Base-by-base conservation (phyloP, 2,888 invertebrate genomes). In the Zaprionus obscuricornis region DNA sequence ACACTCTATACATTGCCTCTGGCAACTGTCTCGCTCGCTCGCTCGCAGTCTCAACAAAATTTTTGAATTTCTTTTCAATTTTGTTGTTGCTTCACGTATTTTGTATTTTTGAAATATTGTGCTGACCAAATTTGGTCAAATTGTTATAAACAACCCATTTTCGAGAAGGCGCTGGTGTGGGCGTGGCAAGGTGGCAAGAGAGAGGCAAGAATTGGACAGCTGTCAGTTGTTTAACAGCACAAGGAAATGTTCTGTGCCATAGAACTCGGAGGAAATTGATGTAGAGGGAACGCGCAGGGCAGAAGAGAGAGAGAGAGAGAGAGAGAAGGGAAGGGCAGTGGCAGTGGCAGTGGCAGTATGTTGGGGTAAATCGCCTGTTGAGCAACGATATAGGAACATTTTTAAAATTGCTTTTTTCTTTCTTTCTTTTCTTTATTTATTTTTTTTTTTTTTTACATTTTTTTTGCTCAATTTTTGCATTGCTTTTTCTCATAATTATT, bases 61-160 rank as follows among this genome's bases (percentile, higher is more conserved):
- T 52, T 49, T 14, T 8, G 49, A 64, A 64, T 18, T 36, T 46
- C 33, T n/a, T n/a, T n/a, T 29, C 3, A 22, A 45, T 31, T 37
- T 37, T 17, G 17, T 37, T 39, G 8, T 33, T 46, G 37, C 13
- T 54, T 42, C 34, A 27, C 29, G 14, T 26, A 31, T 20, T 39
- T 39, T 43, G 51, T 57, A 40, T 59, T 69, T 63, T 58, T 69
- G 36, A 68, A 73, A 58, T 59, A 45, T 68, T 65, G 56, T 34
- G 70, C 78, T 83, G 71, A 75, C 78, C 78, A 78, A 78, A 78
- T 78, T 78, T 78, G 78, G 78, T 74, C 71, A 78, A 79, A 79
- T 85, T 79, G 57, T 58, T 68, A 64, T 72, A 66, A 78, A 81
- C 82, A 85, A 62, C 33, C 42, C 39, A 70, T 65, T 50, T 55